Evolutionary conservation across 2,113 vertebrate species (phyloP), one percentile per base, ranked within the genome.

Genomic region (Ranitomeya imitator): DNA sequence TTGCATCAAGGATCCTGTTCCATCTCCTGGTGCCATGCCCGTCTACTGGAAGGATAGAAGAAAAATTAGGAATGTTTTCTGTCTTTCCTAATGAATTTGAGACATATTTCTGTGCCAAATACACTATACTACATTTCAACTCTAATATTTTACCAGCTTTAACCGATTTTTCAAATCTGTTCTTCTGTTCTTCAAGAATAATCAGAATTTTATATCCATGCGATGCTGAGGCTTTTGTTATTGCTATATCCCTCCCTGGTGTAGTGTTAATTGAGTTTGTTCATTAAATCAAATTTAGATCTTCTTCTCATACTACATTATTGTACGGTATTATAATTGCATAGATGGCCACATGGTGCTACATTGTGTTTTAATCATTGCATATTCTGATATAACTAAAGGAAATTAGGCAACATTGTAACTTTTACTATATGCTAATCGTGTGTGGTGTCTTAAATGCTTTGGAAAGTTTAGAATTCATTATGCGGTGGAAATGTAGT

Each of bases 211-310:
- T 63, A 23, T n/a, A 77, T 83, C 79, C 57, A 52, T 55, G 79
- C 69, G 77, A 18, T 61, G 71, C 55, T 83, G 19, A 77, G 57
- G 37, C 69, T 83, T 76, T 83, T 88, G 37, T 65, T 88, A 83
- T 88, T n/a, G 16, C 52, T 63, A 37, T 54, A 83, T 88, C 71
- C 80, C 80, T 77, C 80, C 86, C 86, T 77, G 71, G 80, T 88
- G 86, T 77, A 51, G 86, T 77, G 55, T 82, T 83, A 88, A 83
- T 88, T 88, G 54, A 77, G 57, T 88, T 83, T 76, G 69, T 82
- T 76, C 80, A 88, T 83, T 83, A 65, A 88, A 63, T 88, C 80
- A 88, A 76, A 83, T 88, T 65, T 77, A 88, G 67, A 74, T 59
- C 69, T 31, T 83, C 55, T 76, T 83, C 63, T 88, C 76, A 76